phyloP scores from a whole-genome alignment of 1,140 invertebrate genomes.

The Lordiphosa collinella region DNA sequence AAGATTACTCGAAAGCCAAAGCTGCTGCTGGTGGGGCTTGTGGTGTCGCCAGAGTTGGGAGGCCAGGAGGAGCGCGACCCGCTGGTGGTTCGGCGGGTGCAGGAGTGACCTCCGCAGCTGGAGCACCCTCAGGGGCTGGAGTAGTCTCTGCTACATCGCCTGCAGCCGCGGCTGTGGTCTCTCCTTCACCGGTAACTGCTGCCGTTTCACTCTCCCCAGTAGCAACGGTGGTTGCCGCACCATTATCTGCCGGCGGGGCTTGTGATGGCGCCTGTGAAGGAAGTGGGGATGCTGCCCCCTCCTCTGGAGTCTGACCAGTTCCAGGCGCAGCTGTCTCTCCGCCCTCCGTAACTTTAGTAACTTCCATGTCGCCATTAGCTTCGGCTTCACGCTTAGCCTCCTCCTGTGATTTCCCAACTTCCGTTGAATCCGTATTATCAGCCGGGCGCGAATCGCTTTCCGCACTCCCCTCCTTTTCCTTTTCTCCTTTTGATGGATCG shows the following conservation, averaged over 20 bases:
- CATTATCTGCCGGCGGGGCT: too few species aligned
- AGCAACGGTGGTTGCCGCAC: too few species aligned
- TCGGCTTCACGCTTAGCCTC: too few species aligned
- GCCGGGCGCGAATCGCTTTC: constrained; percentile 53
- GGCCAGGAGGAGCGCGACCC: neutral
- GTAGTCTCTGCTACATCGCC: neutral
- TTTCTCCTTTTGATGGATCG: constrained; percentile 21
- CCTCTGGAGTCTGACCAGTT: too few species aligned
- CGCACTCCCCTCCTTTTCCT: neutral
- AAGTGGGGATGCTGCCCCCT: too few species aligned
- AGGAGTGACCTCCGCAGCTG: neutral
- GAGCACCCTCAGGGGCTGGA: neutral
- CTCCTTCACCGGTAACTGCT: neutral
- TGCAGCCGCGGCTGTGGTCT: neutral
- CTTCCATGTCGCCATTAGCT: too few species aligned
- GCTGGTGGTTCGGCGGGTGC: neutral
- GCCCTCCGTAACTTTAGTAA: too few species aligned
- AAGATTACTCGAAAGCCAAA: neutral
- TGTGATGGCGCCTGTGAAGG: too few species aligned
- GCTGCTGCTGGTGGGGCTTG: neutral
- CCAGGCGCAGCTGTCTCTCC: too few species aligned
- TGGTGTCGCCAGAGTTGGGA: too few species aligned
- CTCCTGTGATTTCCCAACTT: constrained; percentile 19
- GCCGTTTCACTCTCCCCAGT: neutral
- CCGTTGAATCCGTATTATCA: constrained; percentile 55